Evolutionary conservation across 2,113 vertebrate genomes (phyloP), one percentile per base, ranked within the genome.

Genomic region (Macroglossus sobrinus): DNA sequence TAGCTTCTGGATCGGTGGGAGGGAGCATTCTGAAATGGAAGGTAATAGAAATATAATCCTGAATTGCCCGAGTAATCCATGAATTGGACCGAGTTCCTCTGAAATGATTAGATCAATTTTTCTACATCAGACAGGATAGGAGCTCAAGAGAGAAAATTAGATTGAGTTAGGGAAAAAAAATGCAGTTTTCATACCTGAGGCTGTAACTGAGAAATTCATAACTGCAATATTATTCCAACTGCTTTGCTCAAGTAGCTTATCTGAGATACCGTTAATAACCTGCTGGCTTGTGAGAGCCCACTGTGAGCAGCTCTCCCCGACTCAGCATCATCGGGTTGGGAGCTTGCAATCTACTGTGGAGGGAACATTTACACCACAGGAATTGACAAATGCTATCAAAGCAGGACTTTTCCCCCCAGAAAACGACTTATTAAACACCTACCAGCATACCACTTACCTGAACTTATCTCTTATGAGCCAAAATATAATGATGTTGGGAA

Each of bases 61-160:
- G 79, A 81, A 84, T 81, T 90, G 95, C 92, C 74, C 59, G 92
- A 96, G 76, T 84, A 89, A 92, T 90, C 93, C 30, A 53, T 47
- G 81, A 80, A 91, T 80, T 89, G 61, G 82, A 66, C 94, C 0
- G 3, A 85, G 85, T 93, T 89, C 80, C 94, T 95, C 85, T 82
- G 76, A 93, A 95, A 97, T 89, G 91, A 96, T 96, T 74, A 96
- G 93, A 93, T 96, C 93, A 90, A 96, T 97, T 96, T 96, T 96
- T 96, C 88, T 86, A 89, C 72, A n/a, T 75, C 80, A 96, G 91
- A 81, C 19, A 85, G 95, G 94, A 85, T 69, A 82, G 93, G 57
- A 96, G 82, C 72, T 93, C 47, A 88, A 96, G 91, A 93, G 71
- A 96, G 93, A 96, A 98, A 96, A 96, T 97, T 96, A 94, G 91